Conservation (phyloP, 1,140 invertebrate species). For the Hylaeus anthracinus region DNA sequence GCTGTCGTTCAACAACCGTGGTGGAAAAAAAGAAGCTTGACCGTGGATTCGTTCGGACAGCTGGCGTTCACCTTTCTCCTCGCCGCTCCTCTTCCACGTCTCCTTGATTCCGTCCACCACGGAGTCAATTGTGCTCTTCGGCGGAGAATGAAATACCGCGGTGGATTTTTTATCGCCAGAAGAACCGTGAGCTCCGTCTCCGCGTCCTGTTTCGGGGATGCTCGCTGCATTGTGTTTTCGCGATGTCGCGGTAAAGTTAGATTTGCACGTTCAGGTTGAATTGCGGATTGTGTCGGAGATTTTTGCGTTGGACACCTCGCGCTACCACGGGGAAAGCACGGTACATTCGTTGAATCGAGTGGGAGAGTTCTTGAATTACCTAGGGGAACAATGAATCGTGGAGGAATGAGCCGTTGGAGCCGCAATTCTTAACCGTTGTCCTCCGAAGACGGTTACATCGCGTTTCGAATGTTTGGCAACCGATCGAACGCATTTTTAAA, state of each 20-base stretch:
- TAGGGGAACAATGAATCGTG: conserved; percentile 1
- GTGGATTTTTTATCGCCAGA: background rate
- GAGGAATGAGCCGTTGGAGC: background rate
- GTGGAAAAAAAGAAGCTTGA: conserved; percentile 52
- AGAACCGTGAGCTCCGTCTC: background rate
- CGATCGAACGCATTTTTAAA: too few species aligned
- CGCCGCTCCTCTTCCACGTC: background rate
- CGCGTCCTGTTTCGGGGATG: conserved; percentile 18
- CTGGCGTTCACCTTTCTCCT: conserved; percentile 30
- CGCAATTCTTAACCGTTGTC: too few species aligned
- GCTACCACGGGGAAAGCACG: background rate
- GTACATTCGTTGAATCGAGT: background rate
- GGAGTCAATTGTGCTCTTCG: conserved; percentile 32
- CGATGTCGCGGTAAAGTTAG: background rate
- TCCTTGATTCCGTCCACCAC: background rate
- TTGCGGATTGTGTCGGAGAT: background rate
- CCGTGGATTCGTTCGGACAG: conserved; percentile 51
- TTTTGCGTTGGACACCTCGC: background rate
- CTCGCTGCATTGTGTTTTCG: background rate
- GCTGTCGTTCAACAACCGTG: conserved; percentile 59
- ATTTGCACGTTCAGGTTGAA: background rate
- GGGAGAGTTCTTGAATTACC: background rate
- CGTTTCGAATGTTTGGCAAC: too few species aligned
- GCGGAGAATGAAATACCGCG: background rate
- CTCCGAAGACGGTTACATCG: too few species aligned